Percentiles rank a stretch among this genome's conserved stretches.
Evolutionary conservation across 1,140 invertebrate genomes (phyloP).

Genomic region (Temnothorax nylanderi): DNA sequence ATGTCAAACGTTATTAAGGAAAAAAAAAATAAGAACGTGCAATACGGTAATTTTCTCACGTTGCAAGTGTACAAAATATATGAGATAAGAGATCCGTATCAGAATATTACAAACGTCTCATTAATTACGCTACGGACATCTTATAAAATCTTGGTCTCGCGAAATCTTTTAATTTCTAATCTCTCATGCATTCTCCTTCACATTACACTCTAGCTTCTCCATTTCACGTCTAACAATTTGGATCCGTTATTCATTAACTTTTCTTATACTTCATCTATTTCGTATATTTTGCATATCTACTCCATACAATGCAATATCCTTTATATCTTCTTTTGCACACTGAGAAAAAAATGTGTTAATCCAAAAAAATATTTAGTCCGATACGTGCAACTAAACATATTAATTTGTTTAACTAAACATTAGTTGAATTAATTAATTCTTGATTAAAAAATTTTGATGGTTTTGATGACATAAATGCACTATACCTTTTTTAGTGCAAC

Average conservation of each 20-base stretch:
- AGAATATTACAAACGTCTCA: not conserved
- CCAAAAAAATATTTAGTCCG: too few relatives aligned
- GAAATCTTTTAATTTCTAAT: not conserved
- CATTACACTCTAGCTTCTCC: not conserved
- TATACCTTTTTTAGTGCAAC: too few relatives aligned
- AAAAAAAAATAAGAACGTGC: not conserved
- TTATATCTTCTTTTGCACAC: not conserved
- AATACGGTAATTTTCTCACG: not conserved
- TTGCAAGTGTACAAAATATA: not conserved
- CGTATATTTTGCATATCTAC: not conserved
- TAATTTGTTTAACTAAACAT: too few relatives aligned
- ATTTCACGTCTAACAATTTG: not conserved
- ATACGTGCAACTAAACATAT: too few relatives aligned
- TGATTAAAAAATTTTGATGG: too few relatives aligned
- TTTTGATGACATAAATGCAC: too few relatives aligned
- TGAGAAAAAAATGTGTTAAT: too few relatives aligned
- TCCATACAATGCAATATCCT: not conserved
- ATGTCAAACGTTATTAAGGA: conserved; percentile 37
- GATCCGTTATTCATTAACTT: not conserved
- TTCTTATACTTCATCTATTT: not conserved
- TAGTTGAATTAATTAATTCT: too few relatives aligned
- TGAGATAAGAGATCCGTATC: not conserved
- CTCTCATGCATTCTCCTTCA: too few relatives aligned
- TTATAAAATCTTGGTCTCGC: not conserved
- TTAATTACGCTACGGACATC: not conserved